These are phyloP conservation scores for Protonemura montana DNA, from an alignment of 2,888 invertebrate genomes.

Conservation along the genomic window DNA sequence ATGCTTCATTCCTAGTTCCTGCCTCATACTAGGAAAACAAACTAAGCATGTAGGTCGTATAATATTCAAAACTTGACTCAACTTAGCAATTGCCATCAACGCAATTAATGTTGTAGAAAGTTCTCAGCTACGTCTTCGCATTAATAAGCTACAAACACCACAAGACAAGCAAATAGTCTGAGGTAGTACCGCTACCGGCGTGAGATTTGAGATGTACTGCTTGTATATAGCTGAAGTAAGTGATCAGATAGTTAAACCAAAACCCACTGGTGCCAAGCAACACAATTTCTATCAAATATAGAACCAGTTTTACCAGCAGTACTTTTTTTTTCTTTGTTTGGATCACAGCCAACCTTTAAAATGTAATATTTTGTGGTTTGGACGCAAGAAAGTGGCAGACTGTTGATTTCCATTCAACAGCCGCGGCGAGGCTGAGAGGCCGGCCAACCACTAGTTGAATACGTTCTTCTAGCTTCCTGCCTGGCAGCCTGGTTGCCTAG, in stretches of 20 bases:
- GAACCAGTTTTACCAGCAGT: neutral
- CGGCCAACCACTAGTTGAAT: constrained; percentile 37
- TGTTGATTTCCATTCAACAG: constrained; percentile 41
- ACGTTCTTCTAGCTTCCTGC: neutral
- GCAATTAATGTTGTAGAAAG: constrained; percentile 12
- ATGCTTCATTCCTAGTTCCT: neutral
- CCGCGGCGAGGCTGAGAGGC: neutral
- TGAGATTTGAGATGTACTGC: neutral
- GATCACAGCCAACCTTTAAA: constrained; percentile 41
- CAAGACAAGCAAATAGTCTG: neutral
- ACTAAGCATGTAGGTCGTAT: neutral
- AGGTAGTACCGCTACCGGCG: neutral
- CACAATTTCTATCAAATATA: neutral
- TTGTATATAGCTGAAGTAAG: neutral
- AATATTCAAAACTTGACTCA: neutral
- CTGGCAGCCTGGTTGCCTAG: too few relatives aligned
- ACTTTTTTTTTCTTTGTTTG: constrained; percentile 39
- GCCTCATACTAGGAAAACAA: neutral
- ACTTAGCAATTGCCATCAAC: neutral
- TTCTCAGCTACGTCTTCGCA: neutral
- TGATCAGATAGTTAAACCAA: neutral
- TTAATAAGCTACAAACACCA: neutral
- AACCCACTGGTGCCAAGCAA: neutral
- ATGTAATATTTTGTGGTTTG: constrained; percentile 40
- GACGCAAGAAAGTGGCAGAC: constrained; percentile 42